Evolutionary conservation across 2,797 vertebrate species (phyloP), one percentile per base, ranked within the genome.

Genomic region (Phalanger gymnotis): DNA sequence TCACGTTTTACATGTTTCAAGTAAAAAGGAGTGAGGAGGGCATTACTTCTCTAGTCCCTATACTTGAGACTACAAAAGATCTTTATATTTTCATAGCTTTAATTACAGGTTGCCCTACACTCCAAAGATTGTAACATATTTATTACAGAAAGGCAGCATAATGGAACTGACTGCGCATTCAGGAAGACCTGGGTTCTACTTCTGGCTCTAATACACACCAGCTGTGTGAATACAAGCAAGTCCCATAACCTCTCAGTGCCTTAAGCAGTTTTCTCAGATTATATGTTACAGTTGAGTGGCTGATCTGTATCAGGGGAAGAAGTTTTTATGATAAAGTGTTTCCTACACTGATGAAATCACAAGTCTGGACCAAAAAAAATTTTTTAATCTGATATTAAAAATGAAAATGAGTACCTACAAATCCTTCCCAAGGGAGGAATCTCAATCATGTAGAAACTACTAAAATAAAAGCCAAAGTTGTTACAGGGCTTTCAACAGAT

Each of bases 21-120:
- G 73, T 51, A 87, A 87, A 87, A 87, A 87, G 40, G 13, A 27
- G 40, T 34, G 7, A 55, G 34, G 3, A 47, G 73, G 58, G 2
- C 54, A 12, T 31, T 51, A 54, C 28, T 91, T 90, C 54, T 89
- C 51, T 6, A 90, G 94, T 54, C 56, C 93, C 61, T 53, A 12
- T 14, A 14, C 52, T 30, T 90, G 92, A 54, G 58, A 89, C 54
- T 55, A 56, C 30, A 81, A 94, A 90, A 93, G 52, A 40, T 66
- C 92, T 97, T 95, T 92, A 94, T 73, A 81, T 56, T 91, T 10
- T 61, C 93, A 93, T 1, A 22, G 12, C 91, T 95, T 53, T 96
- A 95, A 97, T 95, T 94, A 94, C 0, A 95, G 66, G 91, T 87
- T 81, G 95, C 66, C 52, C 66, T 92, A 94, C 97, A 94, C 52